A percentile compares a stretch with the other conserved stretches of the same genome.
Conservation (phyloP, 2,888 invertebrate genomes). For the Polia nebulosa region DNA sequence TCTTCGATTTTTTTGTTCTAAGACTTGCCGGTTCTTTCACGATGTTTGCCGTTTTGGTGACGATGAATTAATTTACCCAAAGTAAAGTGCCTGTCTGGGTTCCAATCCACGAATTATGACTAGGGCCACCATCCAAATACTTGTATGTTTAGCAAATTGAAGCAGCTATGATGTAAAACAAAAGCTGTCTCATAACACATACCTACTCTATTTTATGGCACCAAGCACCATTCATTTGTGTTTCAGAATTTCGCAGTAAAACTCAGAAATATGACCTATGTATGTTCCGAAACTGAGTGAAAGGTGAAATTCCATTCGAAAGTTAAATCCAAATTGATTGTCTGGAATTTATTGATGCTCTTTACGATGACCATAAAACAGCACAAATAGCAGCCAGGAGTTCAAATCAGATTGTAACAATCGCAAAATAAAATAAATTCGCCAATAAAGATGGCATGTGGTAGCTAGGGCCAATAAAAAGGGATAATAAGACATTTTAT, state of each 20-base stretch:
- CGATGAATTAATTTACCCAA: too few species aligned
- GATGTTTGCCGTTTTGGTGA: too few species aligned
- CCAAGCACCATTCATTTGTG: neutral
- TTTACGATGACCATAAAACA: conserved; percentile 63
- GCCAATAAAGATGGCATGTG: conserved; percentile 53
- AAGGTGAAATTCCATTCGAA: conserved; percentile 43
- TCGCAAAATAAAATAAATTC: conserved; percentile 60
- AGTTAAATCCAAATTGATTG: conserved; percentile 57
- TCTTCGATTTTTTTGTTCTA: too few species aligned
- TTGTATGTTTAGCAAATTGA: too few species aligned
- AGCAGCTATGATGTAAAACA: neutral
- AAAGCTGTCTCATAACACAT: neutral
- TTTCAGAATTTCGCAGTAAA: conserved; percentile 26
- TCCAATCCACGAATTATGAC: too few species aligned
- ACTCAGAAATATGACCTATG: conserved; percentile 24
- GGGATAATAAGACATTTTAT: conserved; percentile 41
- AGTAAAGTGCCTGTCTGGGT: too few species aligned
- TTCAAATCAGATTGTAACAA: conserved; percentile 60
- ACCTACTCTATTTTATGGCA: conserved; percentile 1
- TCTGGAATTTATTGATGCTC: conserved; percentile 63
- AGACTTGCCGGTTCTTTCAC: too few species aligned
- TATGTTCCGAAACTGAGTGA: conserved; percentile 31
- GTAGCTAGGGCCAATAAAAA: conserved; percentile 43
- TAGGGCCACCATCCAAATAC: too few species aligned
- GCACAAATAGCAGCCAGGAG: conserved; percentile 41